Evolutionary conservation across 2,113 vertebrate genomes (phyloP).

Genomic region (Kryptolebias marmoratus): DNA sequence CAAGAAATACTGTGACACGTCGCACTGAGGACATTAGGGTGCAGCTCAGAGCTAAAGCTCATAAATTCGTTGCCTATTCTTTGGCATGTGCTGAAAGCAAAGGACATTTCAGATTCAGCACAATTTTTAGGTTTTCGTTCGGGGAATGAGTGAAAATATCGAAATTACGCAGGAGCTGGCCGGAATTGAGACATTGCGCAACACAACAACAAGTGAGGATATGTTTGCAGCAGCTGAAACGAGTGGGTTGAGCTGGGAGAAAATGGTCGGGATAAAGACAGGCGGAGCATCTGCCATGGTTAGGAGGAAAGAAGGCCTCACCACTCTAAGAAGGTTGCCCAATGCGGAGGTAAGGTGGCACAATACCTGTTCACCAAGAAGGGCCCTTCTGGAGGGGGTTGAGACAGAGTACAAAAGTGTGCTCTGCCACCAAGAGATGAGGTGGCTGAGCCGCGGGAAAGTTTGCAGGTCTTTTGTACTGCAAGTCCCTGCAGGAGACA

Average conservation of each 20-base stretch:
- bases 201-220: slow-evolving; percentile 1
- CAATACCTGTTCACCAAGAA: not conserved
- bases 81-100: not conserved
- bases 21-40: not conserved
- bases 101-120: not conserved
- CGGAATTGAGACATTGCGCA: not conserved
- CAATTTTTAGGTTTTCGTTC: not conserved
- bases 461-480: not conserved
- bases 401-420: no score
- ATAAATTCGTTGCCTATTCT: no score
- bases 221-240: not conserved
- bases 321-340: not conserved
- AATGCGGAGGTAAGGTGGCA: not conserved
- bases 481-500: not conserved
- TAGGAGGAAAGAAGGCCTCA: not conserved
- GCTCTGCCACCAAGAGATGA: no score
- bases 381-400: no score
- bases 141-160: not conserved
- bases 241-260: not conserved
- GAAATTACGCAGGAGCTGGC: not conserved
- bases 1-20: not conserved
- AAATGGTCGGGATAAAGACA: not conserved
- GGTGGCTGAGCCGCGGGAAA: not conserved
- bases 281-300: not conserved
- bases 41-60: no score